Base-by-base conservation (phyloP, 2,113 vertebrate genomes). In the Carassius carassius region DNA sequence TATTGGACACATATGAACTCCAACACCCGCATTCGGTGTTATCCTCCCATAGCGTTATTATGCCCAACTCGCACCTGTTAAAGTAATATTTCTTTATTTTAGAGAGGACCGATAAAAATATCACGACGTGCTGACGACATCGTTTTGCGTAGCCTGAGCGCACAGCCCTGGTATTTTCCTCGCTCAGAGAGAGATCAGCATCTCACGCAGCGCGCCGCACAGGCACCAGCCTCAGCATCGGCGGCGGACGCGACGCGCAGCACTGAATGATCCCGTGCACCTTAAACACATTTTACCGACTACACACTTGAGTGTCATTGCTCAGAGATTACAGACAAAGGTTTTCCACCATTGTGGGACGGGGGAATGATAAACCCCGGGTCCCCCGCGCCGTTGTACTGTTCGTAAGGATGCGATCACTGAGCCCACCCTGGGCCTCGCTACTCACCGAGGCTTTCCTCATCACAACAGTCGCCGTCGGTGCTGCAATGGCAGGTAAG, bases 321-420 rank as follows among this genome's bases (percentile, higher is more conserved):
- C 51, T 41, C 25, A 56, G 54, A 67, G n/a, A 78, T 25, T 85
- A 56, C 29, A 29, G 70, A 44, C 78, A n/a, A 6, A 21, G 74
- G 78, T 54, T 83, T 78, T 63, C 21, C 51, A 73, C 70, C 37
- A 76, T 60, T 82, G 78, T 72, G 49, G 83, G 72, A 82, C 86
- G 85, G 84, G 87, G 91, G 91, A 87, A 93, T 94, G 94, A 87
- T 80, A 90, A 84, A 85, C 44, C 81, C 75, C 86, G 88, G 85
- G 67, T 56, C 56, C 69, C 81, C 86, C 41, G 78, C 49, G 78
- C 84, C 70, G 83, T 83, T 70, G 87, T 74, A 73, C 82, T 5
- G 73, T 78, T 87, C 58, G 49, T 88, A 88, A 89, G 85, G 86
- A 90, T 81, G 79, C 62, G 79, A 81, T 37, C 65, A 14, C 79